Percentiles rank a stretch among this genome's conserved stretches.
These are phyloP conservation scores for Melanerpes formicivorus DNA, from an alignment of 2,113 vertebrate species.

Conservation along the genomic window DNA sequence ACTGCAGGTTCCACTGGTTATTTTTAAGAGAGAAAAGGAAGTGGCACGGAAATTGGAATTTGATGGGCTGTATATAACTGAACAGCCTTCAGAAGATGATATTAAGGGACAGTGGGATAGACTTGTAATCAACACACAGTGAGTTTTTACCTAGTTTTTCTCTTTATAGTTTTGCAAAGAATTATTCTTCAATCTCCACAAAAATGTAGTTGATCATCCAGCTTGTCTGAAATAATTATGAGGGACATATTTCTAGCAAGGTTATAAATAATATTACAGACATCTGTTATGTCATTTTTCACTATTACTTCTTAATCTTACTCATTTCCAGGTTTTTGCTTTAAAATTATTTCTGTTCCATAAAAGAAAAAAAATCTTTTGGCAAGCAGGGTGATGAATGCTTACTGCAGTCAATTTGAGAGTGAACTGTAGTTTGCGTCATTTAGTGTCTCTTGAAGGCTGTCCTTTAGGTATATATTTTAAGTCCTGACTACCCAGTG, in stretches of 20 bases:
- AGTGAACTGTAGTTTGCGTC: background rate
- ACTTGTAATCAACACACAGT: slow-evolving; percentile 97
- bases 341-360: background rate
- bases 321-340: background rate
- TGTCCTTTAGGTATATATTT: background rate
- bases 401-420: background rate
- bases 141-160: slow-evolving; percentile 68
- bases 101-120: slow-evolving; percentile 98
- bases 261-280: background rate
- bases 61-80: slow-evolving; percentile 95
- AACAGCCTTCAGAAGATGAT: slow-evolving; percentile 96
- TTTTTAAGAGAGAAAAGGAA: slow-evolving; percentile 97
- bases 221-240: background rate
- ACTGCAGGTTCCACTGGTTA: slow-evolving; percentile 90
- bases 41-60: slow-evolving; percentile 96
- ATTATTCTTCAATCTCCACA: background rate
- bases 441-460: background rate
- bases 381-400: background rate
- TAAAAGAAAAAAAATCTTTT: background rate
- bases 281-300: background rate
- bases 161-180: background rate
- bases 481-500: background rate
- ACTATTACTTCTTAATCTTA: background rate
- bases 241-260: background rate
- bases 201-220: background rate